Evolutionary conservation across 2,113 vertebrate genomes (phyloP).

Genomic region (Daubentonia madagascariensis): DNA sequence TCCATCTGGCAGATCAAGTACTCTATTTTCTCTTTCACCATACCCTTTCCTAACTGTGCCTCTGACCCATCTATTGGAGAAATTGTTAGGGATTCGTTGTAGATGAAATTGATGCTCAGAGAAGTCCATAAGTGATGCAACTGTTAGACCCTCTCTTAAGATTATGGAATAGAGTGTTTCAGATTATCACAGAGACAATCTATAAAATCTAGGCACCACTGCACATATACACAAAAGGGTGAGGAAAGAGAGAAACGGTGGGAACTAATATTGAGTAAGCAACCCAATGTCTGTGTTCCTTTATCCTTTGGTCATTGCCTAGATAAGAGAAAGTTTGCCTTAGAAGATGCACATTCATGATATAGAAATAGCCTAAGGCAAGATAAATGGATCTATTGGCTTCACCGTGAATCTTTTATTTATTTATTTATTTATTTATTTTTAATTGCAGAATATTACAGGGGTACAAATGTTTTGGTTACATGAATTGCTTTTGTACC

Average conservation of each 20-base stretch:
- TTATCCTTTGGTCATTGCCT: neutral
- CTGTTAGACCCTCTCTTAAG: neutral
- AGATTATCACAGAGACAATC: neutral
- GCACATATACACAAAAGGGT: fast-evolving
- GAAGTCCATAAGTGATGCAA: neutral
- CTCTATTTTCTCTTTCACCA: neutral
- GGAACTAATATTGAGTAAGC: neutral
- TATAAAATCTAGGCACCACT: neutral
- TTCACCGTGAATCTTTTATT: neutral
- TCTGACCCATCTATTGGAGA: neutral
- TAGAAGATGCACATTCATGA: neutral
- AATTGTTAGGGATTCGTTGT: neutral
- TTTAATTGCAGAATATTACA: no score
- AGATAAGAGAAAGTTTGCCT: neutral
- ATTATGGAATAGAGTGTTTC: neutral
- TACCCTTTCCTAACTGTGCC: neutral
- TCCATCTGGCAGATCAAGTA: neutral
- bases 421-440: neutral
- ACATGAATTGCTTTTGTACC: no score
- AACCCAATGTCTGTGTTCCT: neutral
- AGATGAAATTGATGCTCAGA: neutral
- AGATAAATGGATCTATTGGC: neutral
- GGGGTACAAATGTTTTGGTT: no score
- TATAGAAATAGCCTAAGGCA: neutral
- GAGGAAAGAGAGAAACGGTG: neutral